Percentiles rank a stretch among this genome's conserved stretches.
These are phyloP conservation scores for Myotis myotis DNA, from an alignment of 2,797 vertebrate species.

Conservation along the genomic window DNA sequence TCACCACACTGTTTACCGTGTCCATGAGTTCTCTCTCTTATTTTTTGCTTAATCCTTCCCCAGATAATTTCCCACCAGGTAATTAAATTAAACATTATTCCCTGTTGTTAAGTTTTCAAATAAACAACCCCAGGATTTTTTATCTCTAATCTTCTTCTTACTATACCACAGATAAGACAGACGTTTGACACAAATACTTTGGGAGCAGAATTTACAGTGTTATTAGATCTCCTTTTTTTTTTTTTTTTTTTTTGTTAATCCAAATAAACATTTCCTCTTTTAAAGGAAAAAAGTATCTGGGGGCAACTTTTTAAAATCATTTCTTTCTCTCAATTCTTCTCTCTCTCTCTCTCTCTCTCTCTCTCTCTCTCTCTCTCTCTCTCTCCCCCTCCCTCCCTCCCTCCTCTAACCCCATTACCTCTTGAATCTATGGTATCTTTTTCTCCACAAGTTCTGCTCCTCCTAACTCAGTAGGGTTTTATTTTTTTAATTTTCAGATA, in stretches of 20 bases:
- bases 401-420: neutral
- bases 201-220: slow-evolving; percentile 60
- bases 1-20: too few relatives aligned
- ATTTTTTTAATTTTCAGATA: slow-evolving; percentile 7
- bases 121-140: slow-evolving; percentile 70
- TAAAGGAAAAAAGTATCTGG: slow-evolving; percentile 43
- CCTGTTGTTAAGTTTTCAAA: slow-evolving; percentile 58
- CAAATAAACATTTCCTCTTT: slow-evolving; percentile 74
- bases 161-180: slow-evolving; percentile 65
- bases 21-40: too few relatives aligned
- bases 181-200: slow-evolving; percentile 70
- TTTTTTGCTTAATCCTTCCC: slow-evolving; percentile 61
- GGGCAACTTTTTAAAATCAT: neutral
- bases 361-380: neutral
- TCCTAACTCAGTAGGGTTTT: neutral
- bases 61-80: slow-evolving; percentile 66
- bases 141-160: slow-evolving; percentile 69
- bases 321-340: neutral
- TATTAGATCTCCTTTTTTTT: slow-evolving; percentile 73
- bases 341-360: neutral
- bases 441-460: neutral
- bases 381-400: neutral
- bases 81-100: slow-evolving; percentile 68
- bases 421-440: neutral
- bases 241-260: slow-evolving; percentile 66